Evolutionary conservation across 30 jellyfish, hydroid and myxozoan species (phyloP), one percentile per base, ranked within the genome.

Genomic region (Mastigias papua): DNA sequence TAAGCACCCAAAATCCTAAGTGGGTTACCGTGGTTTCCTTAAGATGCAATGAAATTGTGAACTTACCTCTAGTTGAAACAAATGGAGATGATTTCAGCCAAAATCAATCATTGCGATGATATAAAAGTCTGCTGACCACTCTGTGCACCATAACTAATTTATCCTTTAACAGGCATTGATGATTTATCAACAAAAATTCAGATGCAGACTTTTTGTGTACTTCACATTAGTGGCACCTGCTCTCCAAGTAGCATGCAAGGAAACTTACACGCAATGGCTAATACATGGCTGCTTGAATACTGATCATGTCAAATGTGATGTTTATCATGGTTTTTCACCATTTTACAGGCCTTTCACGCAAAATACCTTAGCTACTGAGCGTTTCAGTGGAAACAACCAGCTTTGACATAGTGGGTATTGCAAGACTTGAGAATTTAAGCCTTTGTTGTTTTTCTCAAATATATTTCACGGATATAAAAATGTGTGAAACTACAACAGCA

Each of bases 401-500:
- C 74, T 63, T 25, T 63, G 42, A 22, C 6, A 27, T 27, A 63
- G 26, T n/a, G 23, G 23, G 13, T 63, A 63, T 63, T 22, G 67
- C 67, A 54, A 54, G 67, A 54, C 67, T 21, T 11, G 27, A 63
- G 74, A 54, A 7, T 63, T 17, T 25, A 63, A 63, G 20, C 23
- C 74, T 63, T 63, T 20, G 19, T 26, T 1, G 74, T 11, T 63
- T 63, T 63, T 26, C 74, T 4, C 37, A 58, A 20, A n/a, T 11
- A 58, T n/a, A 58, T 58, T 58, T 58, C 70, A n/a, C 70, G 70
- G 30, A 23, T 23, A 57, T 23, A 57, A 23, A 63, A 63, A 27
- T 25, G 42, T 22, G 19, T 25, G 74, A 63, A 63, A 63, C 74
- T 7, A 63, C n/a, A n/a, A 42, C 74, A 63, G 74, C 42, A 8